Evolutionary conservation across 2,888 invertebrate genomes (phyloP).

Genomic region (Pelosia muscerda): DNA sequence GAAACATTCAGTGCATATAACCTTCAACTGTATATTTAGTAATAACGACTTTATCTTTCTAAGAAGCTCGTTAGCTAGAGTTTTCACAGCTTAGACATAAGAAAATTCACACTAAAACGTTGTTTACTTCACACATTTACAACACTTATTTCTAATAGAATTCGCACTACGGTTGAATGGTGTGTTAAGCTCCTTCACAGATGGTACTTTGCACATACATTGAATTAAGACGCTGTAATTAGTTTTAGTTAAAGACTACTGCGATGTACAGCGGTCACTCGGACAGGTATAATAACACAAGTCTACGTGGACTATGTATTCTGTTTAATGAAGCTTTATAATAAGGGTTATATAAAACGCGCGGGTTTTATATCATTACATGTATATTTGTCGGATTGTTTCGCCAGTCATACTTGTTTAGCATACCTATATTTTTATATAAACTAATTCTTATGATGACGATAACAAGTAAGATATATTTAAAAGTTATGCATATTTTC

Average conservation of each 20-base stretch:
- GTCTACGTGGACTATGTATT: background rate
- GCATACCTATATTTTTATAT: background rate
- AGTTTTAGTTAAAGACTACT: conserved; percentile 29
- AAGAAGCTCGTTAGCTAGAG: conserved; percentile 46
- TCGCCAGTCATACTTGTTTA: background rate
- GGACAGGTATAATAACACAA: background rate
- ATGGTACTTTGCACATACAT: conserved; percentile 14
- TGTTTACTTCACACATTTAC: conserved; percentile 36
- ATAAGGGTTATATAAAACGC: too few relatives aligned
- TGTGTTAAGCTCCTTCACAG: conserved; percentile 21
- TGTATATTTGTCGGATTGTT: background rate
- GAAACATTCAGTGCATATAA: conserved; percentile 52
- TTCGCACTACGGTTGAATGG: conserved; percentile 26
- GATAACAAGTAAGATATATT: background rate
- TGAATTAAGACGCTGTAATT: conserved; percentile 32
- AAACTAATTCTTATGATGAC: background rate
- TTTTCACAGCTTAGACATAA: conserved; percentile 37
- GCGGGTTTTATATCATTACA: too few relatives aligned
- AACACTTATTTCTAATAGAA: conserved; percentile 40
- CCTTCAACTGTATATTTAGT: conserved; percentile 60
- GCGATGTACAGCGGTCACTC: background rate
- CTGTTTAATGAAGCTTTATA: too few relatives aligned
- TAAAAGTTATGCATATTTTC: too few relatives aligned
- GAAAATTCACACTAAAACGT: conserved; percentile 22
- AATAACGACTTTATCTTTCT: conserved; percentile 59